phyloP scores from a whole-genome alignment of 2,113 vertebrate species.

The human region GRCh38 chr14:24852001-24852500 shows the following conservation, averaged over 20 bases:
- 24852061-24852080: background rate
- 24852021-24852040: background rate
- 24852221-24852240: background rate
- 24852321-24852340: background rate
- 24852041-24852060: background rate
- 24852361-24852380: background rate
- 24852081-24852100: background rate
- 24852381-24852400: background rate
- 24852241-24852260: background rate
- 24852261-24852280: background rate
- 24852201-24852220: background rate
- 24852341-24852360: background rate
- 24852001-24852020: background rate
- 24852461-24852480: background rate
- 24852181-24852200: background rate
- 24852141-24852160: background rate
- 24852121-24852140: background rate
- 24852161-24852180: background rate
- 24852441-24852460: background rate
- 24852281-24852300: background rate
- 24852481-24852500: background rate
- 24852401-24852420: background rate
- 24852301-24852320: background rate
- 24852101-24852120: background rate
- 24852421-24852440: background rate